phyloP scores from a whole-genome alignment of 2,888 invertebrate species.

The Tachina fera region DNA sequence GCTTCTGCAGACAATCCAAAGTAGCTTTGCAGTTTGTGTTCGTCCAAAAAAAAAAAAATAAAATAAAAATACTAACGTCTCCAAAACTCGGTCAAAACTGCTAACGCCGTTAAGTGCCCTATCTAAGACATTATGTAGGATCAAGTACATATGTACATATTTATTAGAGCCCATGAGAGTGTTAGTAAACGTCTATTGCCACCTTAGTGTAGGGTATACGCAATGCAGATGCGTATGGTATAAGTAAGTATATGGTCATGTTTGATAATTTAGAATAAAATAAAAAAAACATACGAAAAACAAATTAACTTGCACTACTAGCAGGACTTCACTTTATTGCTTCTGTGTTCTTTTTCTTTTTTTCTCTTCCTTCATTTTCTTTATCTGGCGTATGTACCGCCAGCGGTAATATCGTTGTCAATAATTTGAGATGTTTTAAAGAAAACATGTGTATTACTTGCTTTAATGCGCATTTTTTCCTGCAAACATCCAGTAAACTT shows the following conservation, averaged over 20 bases:
- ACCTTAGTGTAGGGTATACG: slow-evolving; percentile 20
- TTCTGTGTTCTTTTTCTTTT: slow-evolving; percentile 19
- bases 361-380: slow-evolving; percentile 7
- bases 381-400: slow-evolving; percentile 50
- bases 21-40: no score
- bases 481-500: not conserved
- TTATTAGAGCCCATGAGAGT: no score
- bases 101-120: no score
- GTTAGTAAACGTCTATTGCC: not conserved
- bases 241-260: not conserved
- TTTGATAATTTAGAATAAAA: slow-evolving; percentile 1
- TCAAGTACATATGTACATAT: no score
- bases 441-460: slow-evolving; percentile 64
- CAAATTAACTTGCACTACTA: slow-evolving; percentile 56
- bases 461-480: slow-evolving; percentile 42
- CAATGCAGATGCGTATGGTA: slow-evolving; percentile 33
- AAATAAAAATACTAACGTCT: no score
- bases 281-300: slow-evolving; percentile 29
- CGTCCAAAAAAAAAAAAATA: no score
- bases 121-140: no score
- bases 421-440: slow-evolving; percentile 63
- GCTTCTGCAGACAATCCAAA: no score
- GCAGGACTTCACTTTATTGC: slow-evolving; percentile 31
- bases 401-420: slow-evolving; percentile 68
- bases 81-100: no score